These are phyloP conservation scores for Drosophila infuscata DNA, from an alignment of 2,888 invertebrate species.

Conservation along the genomic window DNA sequence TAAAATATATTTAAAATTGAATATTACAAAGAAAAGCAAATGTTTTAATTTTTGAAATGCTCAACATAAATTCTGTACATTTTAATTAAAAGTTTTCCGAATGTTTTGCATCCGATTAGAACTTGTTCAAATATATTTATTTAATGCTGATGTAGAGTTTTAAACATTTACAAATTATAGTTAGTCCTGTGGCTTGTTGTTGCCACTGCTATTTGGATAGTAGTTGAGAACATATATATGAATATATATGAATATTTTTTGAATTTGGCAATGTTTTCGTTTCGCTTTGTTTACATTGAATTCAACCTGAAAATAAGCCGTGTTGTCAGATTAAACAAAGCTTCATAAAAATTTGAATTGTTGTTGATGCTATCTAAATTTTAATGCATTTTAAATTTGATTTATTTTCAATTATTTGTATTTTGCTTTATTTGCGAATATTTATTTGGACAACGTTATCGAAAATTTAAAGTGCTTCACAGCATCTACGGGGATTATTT, in stretches of 20 bases:
- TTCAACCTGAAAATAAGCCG: neutral
- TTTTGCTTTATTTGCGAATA: neutral
- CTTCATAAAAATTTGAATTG: neutral
- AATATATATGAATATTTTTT: neutral
- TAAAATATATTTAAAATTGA: neutral
- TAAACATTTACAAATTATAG: neutral
- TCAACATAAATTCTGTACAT: neutral
- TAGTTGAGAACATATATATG: neutral
- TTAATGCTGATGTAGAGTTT: neutral
- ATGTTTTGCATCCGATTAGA: neutral
- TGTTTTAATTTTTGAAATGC: neutral
- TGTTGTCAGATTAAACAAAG: neutral
- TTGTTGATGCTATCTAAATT: neutral
- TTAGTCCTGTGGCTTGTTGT: neutral
- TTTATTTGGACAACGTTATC: neutral
- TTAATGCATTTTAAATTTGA: constrained; percentile 1
- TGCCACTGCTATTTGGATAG: neutral
- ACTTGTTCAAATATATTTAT: neutral
- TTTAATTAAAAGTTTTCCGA: neutral
- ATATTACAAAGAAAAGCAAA: neutral
- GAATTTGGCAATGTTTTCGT: neutral
- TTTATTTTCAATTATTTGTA: neutral
- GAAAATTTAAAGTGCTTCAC: neutral
- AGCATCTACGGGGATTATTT: constrained; percentile 2
- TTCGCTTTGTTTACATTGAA: neutral